A percentile compares a stretch with the other conserved stretches of the same genome.
phyloP scores from a whole-genome alignment of 2,888 invertebrate species.

The Agriotes lineatus region DNA sequence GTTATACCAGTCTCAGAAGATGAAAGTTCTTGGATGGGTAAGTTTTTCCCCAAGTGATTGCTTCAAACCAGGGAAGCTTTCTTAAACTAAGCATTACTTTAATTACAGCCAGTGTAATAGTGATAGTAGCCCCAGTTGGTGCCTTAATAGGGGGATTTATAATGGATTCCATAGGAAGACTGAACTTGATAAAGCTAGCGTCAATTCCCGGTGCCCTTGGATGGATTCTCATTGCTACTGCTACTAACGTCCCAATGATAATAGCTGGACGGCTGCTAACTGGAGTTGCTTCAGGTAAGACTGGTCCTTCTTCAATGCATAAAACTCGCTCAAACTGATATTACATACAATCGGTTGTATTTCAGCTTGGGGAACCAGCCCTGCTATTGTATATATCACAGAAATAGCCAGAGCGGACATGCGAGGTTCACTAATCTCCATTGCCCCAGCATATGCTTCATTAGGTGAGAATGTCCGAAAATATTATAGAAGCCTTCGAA shows the following conservation, averaged over 20 bases:
- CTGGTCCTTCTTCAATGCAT: too few species aligned
- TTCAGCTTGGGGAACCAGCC: slow-evolving; percentile 69
- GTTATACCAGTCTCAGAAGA: slow-evolving; percentile 55
- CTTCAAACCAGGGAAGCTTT: too few species aligned
- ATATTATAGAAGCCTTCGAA: not conserved
- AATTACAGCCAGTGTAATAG: slow-evolving; percentile 68
- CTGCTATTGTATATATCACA: slow-evolving; percentile 73
- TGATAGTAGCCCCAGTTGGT: slow-evolving; percentile 69
- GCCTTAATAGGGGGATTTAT: slow-evolving; percentile 68
- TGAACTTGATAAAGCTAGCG: slow-evolving; percentile 69
- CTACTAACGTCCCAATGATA: slow-evolving; percentile 67
- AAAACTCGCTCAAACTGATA: too few species aligned
- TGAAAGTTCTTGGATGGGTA: slow-evolving; percentile 70
- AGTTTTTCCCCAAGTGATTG: too few species aligned
- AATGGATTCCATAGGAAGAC: slow-evolving; percentile 70
- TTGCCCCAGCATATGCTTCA: slow-evolving; percentile 71
- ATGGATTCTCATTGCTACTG: slow-evolving; percentile 69
- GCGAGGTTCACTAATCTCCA: slow-evolving; percentile 71
- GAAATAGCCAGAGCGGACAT: slow-evolving; percentile 71
- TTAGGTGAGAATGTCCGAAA: slow-evolving; percentile 63
- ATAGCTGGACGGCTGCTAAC: slow-evolving; percentile 68
- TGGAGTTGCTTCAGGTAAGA: slow-evolving; percentile 69
- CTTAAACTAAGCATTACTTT: too few species aligned
- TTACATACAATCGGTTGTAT: slow-evolving; percentile 17
- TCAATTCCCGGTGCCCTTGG: slow-evolving; percentile 68